Evolutionary conservation across 64 coral and sea anemone species (phyloP), one percentile per base, ranked within the genome.

Genomic region (Anthopleura sola): DNA sequence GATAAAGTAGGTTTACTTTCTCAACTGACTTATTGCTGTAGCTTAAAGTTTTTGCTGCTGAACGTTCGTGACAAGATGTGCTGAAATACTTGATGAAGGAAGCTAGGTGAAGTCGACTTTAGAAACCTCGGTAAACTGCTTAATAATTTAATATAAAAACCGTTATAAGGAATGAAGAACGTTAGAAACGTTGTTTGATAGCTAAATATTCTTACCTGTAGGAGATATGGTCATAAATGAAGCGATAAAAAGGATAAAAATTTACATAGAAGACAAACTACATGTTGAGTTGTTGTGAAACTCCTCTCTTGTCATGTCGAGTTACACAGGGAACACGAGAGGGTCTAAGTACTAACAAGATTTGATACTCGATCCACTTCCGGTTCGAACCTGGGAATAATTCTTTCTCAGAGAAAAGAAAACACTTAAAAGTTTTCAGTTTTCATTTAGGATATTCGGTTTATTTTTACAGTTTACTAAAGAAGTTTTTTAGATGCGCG

Each of bases 141-240:
- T 32, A 71, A 71, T 33, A 32, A 71, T 71, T 36, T 0, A 71
- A 14, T 28, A 16, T 34, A 31, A 33, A 71, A 32, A 32, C 26
- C 29, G 3, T 71, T 32, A 71, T 32, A 34, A 71, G 12, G 29
- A 71, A 71, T 71, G n/a, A 71, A 32, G 23, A 71, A 32, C 31
- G n/a, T 16, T 71, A 34, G 66, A 71, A 34, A 71, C 31, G 66
- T 71, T 71, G 28, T 15, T 32, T 71, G 12, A 10, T 71, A 71
- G n/a, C 66, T 71, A 17, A 31, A 71, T 71, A 71, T 71, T 71
- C 66, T 71, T 71, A 71, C 66, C 66, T 71, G n/a, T 29, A 21
- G 60, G n/a, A 66, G 60, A 66, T 24, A 66, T 71, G 13, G n/a
- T 34, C 34, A 31, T 31, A 71, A 71, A 71, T 34, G 66, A 71